Evolutionary conservation across 2,888 invertebrate species (phyloP).

Genomic region (Xestobium rufovillosum): DNA sequence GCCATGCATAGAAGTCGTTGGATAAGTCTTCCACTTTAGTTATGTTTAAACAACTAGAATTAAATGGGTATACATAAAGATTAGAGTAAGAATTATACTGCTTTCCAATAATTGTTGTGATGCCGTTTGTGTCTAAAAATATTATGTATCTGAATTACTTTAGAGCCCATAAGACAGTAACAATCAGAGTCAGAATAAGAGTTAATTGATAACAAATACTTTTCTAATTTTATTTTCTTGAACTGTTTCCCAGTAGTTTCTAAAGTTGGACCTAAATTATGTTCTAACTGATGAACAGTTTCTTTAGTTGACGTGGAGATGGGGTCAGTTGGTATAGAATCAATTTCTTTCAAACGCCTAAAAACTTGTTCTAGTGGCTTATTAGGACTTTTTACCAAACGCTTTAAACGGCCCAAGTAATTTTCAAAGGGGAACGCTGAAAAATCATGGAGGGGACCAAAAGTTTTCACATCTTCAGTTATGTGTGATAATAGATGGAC

Average conservation of each 20-base stretch:
- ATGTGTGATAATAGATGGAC: too few species aligned
- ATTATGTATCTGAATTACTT: conserved; percentile 10
- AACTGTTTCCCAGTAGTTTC: conserved; percentile 2
- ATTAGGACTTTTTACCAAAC: conserved; percentile 8
- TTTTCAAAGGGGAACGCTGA: conserved; percentile 14
- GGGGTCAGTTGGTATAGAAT: too few species aligned
- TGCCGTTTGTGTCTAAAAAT: conserved; percentile 6
- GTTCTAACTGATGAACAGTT: too few species aligned
- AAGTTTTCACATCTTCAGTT: conserved; percentile 11
- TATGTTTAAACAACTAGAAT: conserved; percentile 9
- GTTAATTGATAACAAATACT: conserved; percentile 1
- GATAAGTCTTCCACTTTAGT: conserved; percentile 5
- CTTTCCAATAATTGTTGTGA: conserved; percentile 6
- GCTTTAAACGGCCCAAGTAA: conserved; percentile 10
- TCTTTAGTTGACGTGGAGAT: too few species aligned
- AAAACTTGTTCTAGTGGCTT: conserved; percentile 14
- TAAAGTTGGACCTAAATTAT: neutral
- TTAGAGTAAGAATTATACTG: neutral
- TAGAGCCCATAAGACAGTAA: conserved; percentile 6
- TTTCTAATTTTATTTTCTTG: conserved; percentile 6
- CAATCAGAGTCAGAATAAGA: conserved; percentile 7
- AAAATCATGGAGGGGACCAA: conserved; percentile 14
- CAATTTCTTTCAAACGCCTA: conserved; percentile 9
- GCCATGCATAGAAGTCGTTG: too few species aligned
- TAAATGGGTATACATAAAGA: conserved; percentile 8